Conservation (phyloP, 1,140 invertebrate species). For the Zaprionus africanus region DNA sequence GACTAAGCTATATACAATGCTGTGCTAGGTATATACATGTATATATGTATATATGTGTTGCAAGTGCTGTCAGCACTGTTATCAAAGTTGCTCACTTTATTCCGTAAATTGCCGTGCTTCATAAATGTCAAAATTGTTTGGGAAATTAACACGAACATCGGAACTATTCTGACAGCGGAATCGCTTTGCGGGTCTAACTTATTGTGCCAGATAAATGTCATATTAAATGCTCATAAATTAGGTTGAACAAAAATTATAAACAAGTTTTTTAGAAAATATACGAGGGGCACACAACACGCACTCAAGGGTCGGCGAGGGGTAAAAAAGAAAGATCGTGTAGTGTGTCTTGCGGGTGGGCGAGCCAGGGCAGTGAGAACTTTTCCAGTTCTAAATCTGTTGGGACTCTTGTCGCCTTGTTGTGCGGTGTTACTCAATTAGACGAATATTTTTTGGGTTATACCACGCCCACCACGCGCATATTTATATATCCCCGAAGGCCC, state of each 20-base stretch:
- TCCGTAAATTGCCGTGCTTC: conserved; percentile 24
- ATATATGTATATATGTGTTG: neutral
- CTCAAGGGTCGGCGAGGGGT: conserved; percentile 41
- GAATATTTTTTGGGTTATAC: conserved; percentile 56
- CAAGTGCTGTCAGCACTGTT: conserved; percentile 6
- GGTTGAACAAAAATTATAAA: conserved; percentile 42
- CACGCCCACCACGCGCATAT: conserved; percentile 31
- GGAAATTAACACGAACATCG: conserved; percentile 38
- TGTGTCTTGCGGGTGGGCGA: conserved; percentile 44
- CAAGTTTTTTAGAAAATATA: conserved; percentile 36
- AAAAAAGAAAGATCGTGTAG: conserved; percentile 40
- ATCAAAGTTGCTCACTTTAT: neutral
- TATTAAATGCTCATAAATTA: conserved; percentile 72
- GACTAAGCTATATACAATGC: conserved; percentile 23
- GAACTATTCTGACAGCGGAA: conserved; percentile 52
- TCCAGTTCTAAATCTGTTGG: conserved; percentile 15
- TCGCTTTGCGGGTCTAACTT: conserved; percentile 41
- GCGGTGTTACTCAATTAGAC: conserved; percentile 76
- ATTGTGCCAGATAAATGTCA: conserved; percentile 62
- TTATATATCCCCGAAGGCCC: conserved; percentile 22
- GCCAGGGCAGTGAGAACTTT: neutral
- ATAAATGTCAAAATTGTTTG: conserved; percentile 55
- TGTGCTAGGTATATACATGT: neutral
- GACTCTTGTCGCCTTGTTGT: conserved; percentile 32
- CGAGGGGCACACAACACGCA: conserved; percentile 43